Evolutionary conservation across 1,140 invertebrate genomes (phyloP), one percentile per base, ranked within the genome.

Genomic region (Hycleus cichorii): DNA sequence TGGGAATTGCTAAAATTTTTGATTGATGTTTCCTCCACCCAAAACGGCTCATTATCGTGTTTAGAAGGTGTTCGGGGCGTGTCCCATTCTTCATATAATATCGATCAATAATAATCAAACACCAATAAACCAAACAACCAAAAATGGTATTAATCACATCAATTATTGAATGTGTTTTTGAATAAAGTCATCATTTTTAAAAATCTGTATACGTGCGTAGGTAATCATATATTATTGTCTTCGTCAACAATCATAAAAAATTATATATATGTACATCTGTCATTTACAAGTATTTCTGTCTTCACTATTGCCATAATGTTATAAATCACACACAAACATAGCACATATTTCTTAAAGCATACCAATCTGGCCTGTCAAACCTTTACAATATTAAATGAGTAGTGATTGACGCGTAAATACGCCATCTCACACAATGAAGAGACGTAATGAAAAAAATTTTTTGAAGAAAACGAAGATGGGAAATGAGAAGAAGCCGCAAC

Each of bases 351-450:
- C 32, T 32, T 32, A 7, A 60, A 46, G 58, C 58, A 60, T 32
- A 32, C 32, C 32, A 32, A 5, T 32, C 32, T 4, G 32, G 32
- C 48, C 56, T 66, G 66, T 69, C 69, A 71, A 71, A 69, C 69
- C 64, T 63, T 50, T 49, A 59, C 32, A 7, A 7, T 59, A 56
- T 64, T 67, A 72, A 72, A 70, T 69, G 69, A 72, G 65, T 58
- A 61, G 57, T 72, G 70, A 72, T 72, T 72, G 70, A 72, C 70
- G 64, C 57, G 52, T 70, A 70, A 70, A 70, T 70, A 63, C 60
- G 60, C 60, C 59, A 60, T 59, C 58, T 65, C 57, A 60, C 57
- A 58, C 32, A 32, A 4, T 5, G 7, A 5, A 7, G 7, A 32
- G 7, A 32, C 32, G 32, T 32, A 32, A 18, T 18, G 18, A 18